Evolutionary conservation across 1,140 invertebrate species (phyloP), one percentile per base, ranked within the genome.

Genomic region (Cephus cinctus): DNA sequence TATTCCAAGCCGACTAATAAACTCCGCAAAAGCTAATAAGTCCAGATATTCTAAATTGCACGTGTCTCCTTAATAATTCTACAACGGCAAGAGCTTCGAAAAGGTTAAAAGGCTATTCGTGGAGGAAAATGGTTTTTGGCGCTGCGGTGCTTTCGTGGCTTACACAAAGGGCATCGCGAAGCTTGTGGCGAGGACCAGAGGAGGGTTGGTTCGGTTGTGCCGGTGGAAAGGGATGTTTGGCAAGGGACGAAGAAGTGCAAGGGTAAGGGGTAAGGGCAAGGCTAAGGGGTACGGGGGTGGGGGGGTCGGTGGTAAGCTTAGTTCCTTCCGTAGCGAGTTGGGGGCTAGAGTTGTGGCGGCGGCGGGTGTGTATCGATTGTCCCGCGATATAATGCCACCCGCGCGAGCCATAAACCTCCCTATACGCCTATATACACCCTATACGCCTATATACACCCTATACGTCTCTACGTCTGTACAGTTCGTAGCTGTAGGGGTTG

Each of bases 291-390:
- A 41, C 9, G 38, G 41, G 32, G 52, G 41, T 35, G 51, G 55
- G 47, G 52, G 25, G 45, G 27, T 40, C 39, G 43, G 50, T 43
- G 47, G 56, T 57, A 53, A 55, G 59, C 61, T 68, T 64, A 65
- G 59, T 69, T 63, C 55, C 55, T 54, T 50, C 53, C 57, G 52
- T 42, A 43, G 39, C 25, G 45, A 47, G 56, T 58, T 55, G 56
- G 59, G 57, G 47, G 58, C 54, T 62, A 53, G 63, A 66, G 60
- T 63, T 64, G 53, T 52, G 50, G 50, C 57, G 54, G 50, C 56
- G 61, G 58, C 52, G 60, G 56, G 62, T 52, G 61, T 66, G 56
- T 72, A 73, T 73, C 67, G 71, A 73, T 73, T 72, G 67, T 72
- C 63, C 52, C 40, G 59, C 55, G 56, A 68, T 71, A 69, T 69